Percentiles rank a stretch among this genome's conserved stretches.
Evolutionary conservation across 2,888 invertebrate species (phyloP).

Genomic region (Didymodactylos carnosus): DNA sequence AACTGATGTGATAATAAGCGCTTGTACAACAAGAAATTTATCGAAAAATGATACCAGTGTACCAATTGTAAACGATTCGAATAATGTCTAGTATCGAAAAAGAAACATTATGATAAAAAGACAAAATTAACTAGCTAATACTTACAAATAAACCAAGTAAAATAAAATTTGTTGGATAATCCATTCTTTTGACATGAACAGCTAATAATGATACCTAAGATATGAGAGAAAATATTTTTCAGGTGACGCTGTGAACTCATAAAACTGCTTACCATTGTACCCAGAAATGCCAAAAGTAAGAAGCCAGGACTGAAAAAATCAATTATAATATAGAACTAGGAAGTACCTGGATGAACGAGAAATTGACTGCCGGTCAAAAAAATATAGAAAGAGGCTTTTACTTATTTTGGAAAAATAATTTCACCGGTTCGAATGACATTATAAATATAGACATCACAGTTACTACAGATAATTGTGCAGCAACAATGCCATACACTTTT

Average conservation of each 20-base stretch:
- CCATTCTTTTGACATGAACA: slow-evolving; percentile 50
- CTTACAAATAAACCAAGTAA: slow-evolving; percentile 55
- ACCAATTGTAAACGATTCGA: slow-evolving; percentile 57
- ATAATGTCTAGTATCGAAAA: slow-evolving; percentile 46
- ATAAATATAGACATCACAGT: slow-evolving; percentile 30
- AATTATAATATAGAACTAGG: background rate
- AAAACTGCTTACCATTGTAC: slow-evolving; percentile 25
- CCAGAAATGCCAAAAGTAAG: slow-evolving; percentile 31
- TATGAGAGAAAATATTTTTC: background rate
- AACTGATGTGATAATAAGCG: slow-evolving; percentile 52
- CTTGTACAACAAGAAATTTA: slow-evolving; percentile 53
- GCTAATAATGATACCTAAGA: slow-evolving; percentile 49
- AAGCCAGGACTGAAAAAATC: slow-evolving; percentile 33
- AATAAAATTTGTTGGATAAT: slow-evolving; percentile 58
- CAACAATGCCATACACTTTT: slow-evolving; percentile 62
- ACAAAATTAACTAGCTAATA: slow-evolving; percentile 21
- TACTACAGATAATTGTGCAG: slow-evolving; percentile 54
- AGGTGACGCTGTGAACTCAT: slow-evolving; percentile 18
- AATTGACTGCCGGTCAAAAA: too few relatives aligned
- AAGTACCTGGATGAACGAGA: too few relatives aligned
- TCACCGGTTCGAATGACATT: slow-evolving; percentile 29
- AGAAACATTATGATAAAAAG: background rate
- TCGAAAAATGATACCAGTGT: slow-evolving; percentile 59
- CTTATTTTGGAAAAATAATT: slow-evolving; percentile 30
- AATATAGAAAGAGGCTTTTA: too few relatives aligned